phyloP scores from a whole-genome alignment of 2,888 invertebrate species.

The Drosophila monieri region DNA sequence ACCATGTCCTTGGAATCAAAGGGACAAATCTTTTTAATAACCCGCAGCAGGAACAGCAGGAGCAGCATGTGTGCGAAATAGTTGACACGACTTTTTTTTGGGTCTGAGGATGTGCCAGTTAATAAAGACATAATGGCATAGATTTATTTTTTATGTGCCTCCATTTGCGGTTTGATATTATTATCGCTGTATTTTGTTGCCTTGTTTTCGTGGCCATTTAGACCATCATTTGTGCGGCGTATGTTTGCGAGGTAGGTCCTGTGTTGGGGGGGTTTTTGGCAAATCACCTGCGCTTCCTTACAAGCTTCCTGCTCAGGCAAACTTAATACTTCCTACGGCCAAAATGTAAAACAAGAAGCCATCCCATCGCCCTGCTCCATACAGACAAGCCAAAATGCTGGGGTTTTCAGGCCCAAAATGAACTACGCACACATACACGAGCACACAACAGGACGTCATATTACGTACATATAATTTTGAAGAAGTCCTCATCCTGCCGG shows the following conservation, averaged over 20 bases:
- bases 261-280: constrained; percentile 54
- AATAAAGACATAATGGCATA: constrained; percentile 78
- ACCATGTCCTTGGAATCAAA: constrained; percentile 48
- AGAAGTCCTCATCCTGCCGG: constrained; percentile 57
- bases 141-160: constrained; percentile 70
- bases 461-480: constrained; percentile 55
- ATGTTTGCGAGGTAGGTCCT: not conserved
- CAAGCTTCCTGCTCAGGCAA: constrained; percentile 75
- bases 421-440: constrained; percentile 39
- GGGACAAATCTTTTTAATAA: constrained; percentile 78
- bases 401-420: constrained; percentile 52
- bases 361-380: constrained; percentile 28
- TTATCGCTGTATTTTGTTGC: constrained; percentile 49
- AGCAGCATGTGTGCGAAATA: constrained; percentile 76
- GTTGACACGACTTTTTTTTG: constrained; percentile 59
- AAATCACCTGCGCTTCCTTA: constrained; percentile 81
- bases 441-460: constrained; percentile 21
- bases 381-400: constrained; percentile 43
- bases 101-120: constrained; percentile 55
- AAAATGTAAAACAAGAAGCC: constrained; percentile 55
- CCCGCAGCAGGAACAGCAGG: constrained; percentile 27
- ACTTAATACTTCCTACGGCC: constrained; percentile 72
- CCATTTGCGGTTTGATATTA: constrained; percentile 69
- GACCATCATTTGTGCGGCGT: constrained; percentile 62
- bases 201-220: constrained; percentile 60